A percentile compares a stretch with the other conserved stretches of the same genome.
These are phyloP conservation scores for Taphrorychus bicolor DNA, from an alignment of 2,888 invertebrate genomes.

Conservation along the genomic window DNA sequence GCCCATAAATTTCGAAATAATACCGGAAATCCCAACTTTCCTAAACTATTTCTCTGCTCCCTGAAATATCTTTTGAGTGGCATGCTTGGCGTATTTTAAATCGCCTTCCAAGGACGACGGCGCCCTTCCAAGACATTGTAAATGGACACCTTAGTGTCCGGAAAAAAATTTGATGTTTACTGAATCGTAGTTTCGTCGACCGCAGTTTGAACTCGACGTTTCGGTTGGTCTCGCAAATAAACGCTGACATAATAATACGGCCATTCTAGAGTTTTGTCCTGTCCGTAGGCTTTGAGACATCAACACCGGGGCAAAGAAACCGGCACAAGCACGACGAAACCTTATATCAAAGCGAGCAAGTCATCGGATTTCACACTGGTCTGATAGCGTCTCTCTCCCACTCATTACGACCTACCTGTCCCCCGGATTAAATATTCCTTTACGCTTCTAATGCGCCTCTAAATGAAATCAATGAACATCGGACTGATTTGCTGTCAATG, in stretches of 20 bases:
- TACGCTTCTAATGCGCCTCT: conserved; percentile 40
- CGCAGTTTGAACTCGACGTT: conserved; percentile 1
- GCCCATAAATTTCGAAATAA: conserved; percentile 38
- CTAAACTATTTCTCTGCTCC: conserved; percentile 37
- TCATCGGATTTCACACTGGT: conserved; percentile 35
- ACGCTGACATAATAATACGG: conserved; percentile 11
- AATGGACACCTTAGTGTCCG: background rate
- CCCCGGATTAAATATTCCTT: conserved; percentile 35
- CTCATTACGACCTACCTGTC: conserved; percentile 1
- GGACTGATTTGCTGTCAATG: conserved; percentile 42
- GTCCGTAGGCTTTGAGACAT: conserved; percentile 22
- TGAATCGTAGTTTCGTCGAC: background rate
- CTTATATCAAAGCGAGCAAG: conserved; percentile 37
- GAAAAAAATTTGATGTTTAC: conserved; percentile 1
- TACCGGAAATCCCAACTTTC: conserved; percentile 39
- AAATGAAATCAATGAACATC: conserved; percentile 44
- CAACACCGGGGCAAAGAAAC: conserved; percentile 26
- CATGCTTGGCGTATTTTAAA: conserved; percentile 23
- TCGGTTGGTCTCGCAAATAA: conserved; percentile 8
- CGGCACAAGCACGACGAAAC: conserved; percentile 30
- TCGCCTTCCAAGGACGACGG: background rate
- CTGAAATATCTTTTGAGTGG: conserved; percentile 33
- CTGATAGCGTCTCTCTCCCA: conserved; percentile 15
- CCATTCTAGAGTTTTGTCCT: conserved; percentile 3
- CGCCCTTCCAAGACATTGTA: background rate